Base-by-base conservation (phyloP, 1,140 invertebrate species). In the Drosophila chauvacae region DNA sequence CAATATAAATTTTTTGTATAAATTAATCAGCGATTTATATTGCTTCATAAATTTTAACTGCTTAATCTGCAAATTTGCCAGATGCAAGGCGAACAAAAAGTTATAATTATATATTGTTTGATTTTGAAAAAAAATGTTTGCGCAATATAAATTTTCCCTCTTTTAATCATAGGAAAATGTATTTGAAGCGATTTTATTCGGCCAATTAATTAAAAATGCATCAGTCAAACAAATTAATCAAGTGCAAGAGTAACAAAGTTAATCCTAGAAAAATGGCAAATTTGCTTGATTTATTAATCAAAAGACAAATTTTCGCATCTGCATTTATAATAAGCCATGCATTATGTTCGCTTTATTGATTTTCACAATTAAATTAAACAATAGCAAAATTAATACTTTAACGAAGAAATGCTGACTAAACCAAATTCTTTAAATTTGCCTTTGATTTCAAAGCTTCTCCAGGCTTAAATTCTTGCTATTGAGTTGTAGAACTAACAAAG, bases 131-230 rank as follows among this genome's bases (percentile, higher is more conserved):
- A 55, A 30, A 37, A 55, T n/a, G 33, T 37, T 56, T 39, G 23
- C 53, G 26, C 53, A n/a, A 39, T 56, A 39, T 28, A 39, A 37
- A 48, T 48, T 48, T 44, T 9, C n/a, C 48, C 53, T 6, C 35
- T 28, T 16, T 35, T 39, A 41, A 37, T 48, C 44, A 61, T 13
- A 13, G 20, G 18, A 45, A 45, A 58, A 18, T 58, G 56, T 45
- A 28, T 45, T 58, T 45, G 28, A 58, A 28, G 56, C 37, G 56
- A 26, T 58, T 58, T 58, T 45, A 9, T 20, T 30, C n/a, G 16
- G 16, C 6, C 55, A 57, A 57, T 57, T 57, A 44, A 57, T 57
- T 57, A 28, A 57, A 57, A 57, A 26, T 57, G 33, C 35, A 57
- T 26, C 20, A 42, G 35, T 57, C 55, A 57, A 42, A 57, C 55